These are phyloP conservation scores for Hirtodrosophila cameraria DNA, from an alignment of 2,888 invertebrate species.

Conservation along the genomic window DNA sequence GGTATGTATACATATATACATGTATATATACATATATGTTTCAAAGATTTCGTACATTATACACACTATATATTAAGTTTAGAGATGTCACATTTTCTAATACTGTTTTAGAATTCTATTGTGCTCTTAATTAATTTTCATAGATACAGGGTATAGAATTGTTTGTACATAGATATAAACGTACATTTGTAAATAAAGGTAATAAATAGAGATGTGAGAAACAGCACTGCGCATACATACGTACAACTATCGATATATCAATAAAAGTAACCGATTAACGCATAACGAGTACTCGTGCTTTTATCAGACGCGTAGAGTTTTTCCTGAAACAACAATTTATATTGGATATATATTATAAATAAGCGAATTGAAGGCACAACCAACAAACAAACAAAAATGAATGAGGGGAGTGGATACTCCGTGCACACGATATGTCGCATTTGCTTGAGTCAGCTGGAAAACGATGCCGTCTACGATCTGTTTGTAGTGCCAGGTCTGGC, in stretches of 20 bases:
- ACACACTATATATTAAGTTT: too few species aligned
- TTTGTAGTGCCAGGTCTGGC: conserved; percentile 77
- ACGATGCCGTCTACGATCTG: conserved; percentile 63
- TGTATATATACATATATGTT: too few species aligned
- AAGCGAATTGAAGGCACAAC: conserved; percentile 6
- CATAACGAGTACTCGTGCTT: conserved; percentile 18
- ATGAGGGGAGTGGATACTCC: conserved; percentile 48
- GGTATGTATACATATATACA: too few species aligned
- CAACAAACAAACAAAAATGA: too few species aligned
- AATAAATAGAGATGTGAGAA: conserved; percentile 1
- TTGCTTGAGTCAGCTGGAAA: conserved; percentile 72
- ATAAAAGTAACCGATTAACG: conserved; percentile 20
- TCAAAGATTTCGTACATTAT: too few species aligned
- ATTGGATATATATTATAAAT: neutral
- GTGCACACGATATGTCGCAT: conserved; percentile 81
- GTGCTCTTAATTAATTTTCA: too few species aligned
- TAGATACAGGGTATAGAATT: too few species aligned
- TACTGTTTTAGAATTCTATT: too few species aligned
- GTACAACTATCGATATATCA: conserved; percentile 11
- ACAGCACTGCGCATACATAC: neutral
- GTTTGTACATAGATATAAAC: neutral
- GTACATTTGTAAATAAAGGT: neutral
- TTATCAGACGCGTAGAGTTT: conserved; percentile 37
- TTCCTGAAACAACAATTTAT: conserved; percentile 2
- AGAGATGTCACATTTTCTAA: too few species aligned